Base-by-base conservation (phyloP, 2,797 vertebrate genomes). In the Ptychadena robeensis region DNA sequence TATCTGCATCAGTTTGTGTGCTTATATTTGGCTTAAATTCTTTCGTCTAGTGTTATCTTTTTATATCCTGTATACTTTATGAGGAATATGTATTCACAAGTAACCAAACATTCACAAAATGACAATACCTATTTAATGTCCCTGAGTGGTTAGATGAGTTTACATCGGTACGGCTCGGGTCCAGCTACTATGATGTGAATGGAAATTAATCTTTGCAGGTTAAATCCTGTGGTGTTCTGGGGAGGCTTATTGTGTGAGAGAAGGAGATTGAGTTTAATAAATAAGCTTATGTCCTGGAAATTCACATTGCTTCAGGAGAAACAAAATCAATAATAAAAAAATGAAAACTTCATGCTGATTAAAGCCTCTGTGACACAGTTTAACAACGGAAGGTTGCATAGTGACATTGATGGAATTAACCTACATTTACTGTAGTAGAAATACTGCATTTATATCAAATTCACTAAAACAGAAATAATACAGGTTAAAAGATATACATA, bases 211-310 rank as follows among this genome's bases (percentile, higher is more conserved):
- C 27, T 82, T 59, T 70, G 40, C 57, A 63, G 57, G 73, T 76
- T 82, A 76, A 69, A 82, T 76, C 65, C 65, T 71, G 27, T 69
- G 64, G 31, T 34, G 32, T 82, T 75, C 30, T 34, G 40, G 28
- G n/a, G 31, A 70, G 75, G 73, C 73, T 82, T 82, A 76, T 48
- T 27, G 38, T 76, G 28, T 37, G 65, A 63, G 73, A 69, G 63
- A 57, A 81, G 57, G 38, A 81, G 80, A 82, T 75, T 75, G 72
- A 75, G 44, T 75, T n/a, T 38, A 75, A 82, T 75, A 61, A 74
- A 75, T 82, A 75, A 75, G 80, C 80, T 75, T 82, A 82, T 82
- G 80, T 82, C 44, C 64, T 57, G 63, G 64, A 74, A 82, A 74
- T 44, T 64, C 79, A 73, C 79, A 73, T 40, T 44, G 63, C 63